phyloP scores from a whole-genome alignment of 2,888 invertebrate genomes.

The Spilarctia lutea region DNA sequence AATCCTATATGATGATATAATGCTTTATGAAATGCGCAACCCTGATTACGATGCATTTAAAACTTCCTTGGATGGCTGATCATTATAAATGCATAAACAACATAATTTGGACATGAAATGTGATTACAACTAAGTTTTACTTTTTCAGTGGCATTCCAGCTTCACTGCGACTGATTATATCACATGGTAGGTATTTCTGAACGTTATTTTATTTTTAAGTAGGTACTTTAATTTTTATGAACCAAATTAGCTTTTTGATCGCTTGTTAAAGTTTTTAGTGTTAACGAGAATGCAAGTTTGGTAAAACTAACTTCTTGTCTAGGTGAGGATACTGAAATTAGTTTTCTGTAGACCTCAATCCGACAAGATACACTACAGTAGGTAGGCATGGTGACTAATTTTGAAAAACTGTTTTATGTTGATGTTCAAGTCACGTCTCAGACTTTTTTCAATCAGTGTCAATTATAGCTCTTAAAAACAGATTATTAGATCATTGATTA shows the following conservation, averaged over 20 bases:
- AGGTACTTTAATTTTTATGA: constrained; percentile 23
- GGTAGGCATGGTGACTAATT: too few species aligned
- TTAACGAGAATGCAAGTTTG: constrained; percentile 73
- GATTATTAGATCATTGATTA: too few species aligned
- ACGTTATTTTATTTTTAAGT: neutral
- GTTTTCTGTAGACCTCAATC: constrained; percentile 82
- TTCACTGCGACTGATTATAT: neutral
- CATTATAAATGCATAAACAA: neutral
- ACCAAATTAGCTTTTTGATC: constrained; percentile 61
- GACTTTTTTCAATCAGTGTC: too few species aligned
- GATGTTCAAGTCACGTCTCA: too few species aligned
- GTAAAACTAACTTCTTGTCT: constrained; percentile 76
- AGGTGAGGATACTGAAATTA: constrained; percentile 81
- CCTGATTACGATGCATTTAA: constrained; percentile 85
- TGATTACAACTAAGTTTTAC: constrained; percentile 5
- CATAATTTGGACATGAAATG: neutral
- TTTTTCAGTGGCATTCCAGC: constrained; percentile 25
- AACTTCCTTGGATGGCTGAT: constrained; percentile 87
- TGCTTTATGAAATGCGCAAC: constrained; percentile 84
- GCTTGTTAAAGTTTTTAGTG: constrained; percentile 59
- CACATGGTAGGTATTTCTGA: neutral
- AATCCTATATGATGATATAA: constrained; percentile 78
- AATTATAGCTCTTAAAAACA: too few species aligned
- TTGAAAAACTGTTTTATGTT: too few species aligned
- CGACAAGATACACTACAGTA: constrained; percentile 74